These are phyloP conservation scores for Willisornis vidua DNA, from an alignment of 2,113 vertebrate species.

Conservation along the genomic window DNA sequence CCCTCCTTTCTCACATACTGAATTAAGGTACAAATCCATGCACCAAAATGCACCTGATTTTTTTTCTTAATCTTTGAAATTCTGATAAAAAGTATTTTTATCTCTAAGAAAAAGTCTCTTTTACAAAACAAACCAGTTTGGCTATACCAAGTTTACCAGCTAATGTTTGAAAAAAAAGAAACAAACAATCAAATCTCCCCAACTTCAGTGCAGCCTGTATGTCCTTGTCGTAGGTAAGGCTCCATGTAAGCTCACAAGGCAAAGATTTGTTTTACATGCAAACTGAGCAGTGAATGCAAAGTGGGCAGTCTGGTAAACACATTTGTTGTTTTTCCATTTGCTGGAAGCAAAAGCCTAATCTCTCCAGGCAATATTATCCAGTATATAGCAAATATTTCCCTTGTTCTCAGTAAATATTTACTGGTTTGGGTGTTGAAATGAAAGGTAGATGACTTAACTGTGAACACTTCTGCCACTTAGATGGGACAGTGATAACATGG, in stretches of 20 bases:
- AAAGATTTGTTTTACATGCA: not conserved
- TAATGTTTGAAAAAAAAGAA: not conserved
- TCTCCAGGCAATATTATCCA: not conserved
- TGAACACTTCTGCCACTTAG: not conserved
- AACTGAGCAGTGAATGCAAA: not conserved
- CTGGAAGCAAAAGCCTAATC: not conserved
- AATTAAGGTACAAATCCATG: not conserved
- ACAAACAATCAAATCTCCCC: not conserved
- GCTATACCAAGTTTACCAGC: not conserved
- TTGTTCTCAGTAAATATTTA: not conserved
- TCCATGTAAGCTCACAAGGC: not conserved
- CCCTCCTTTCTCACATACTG: not conserved
- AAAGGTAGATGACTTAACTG: not conserved
- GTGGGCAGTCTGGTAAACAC: not conserved
- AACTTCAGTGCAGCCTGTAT: not conserved
- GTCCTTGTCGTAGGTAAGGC: not conserved
- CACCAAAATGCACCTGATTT: not conserved
- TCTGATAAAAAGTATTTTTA: not conserved
- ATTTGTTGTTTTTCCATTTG: not conserved
- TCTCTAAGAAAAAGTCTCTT: not conserved
- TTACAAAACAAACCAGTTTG: not conserved
- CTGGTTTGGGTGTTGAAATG: not conserved
- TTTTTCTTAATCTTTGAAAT: not conserved
- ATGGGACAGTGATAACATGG: not conserved
- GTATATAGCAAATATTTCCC: not conserved